Evolutionary conservation across 2,888 invertebrate genomes (phyloP), one percentile per base, ranked within the genome.

Genomic region (Achlya flavicornis): DNA sequence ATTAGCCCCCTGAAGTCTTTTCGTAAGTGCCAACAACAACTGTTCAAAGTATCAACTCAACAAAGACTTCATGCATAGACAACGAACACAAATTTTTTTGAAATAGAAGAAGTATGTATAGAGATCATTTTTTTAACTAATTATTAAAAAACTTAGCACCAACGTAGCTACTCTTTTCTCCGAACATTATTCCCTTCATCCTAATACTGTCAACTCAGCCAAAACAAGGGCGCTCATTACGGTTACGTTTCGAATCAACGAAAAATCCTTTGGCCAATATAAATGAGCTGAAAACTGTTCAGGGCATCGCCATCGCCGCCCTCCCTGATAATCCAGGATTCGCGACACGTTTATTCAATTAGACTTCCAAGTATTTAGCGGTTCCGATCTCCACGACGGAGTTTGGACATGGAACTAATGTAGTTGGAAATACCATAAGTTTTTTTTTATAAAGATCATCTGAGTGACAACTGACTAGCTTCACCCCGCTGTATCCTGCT

Each of bases 311-410:
- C 26, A 26, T 26, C 26, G 10, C 6, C 53, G n/a, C 0, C 53
- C 16, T 19, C 53, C 16, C 10, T 19, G 85, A 87, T 87, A 81
- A 85, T 84, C 82, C 77, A 71, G 80, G 75, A 83, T 83, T 80
- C 81, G 77, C 78, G 83, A 88, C 88, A 88, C 88, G 88, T 85
- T 87, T 88, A 88, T 88, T 87, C 88, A 88, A 88, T 88, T 88
- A 88, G 87, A 85, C 78, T 81, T 83, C 77, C 79, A 82, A 86
- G 86, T 86, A 86, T 86, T 86, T 85, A 85, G 83, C 82, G 81
- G 79, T 66, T 63, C 74, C 67, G 64, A 72, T 64, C 72, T 63
- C 67, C 61, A 64, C 62, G 67, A 61, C 61, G 65, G 35, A 53
- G 53, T 53, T 53, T 53, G 53, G 16, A 19, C 53, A 10, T 19